These are phyloP conservation scores for Myxocyprinus asiaticus DNA, from an alignment of 2,113 vertebrate genomes.

Conservation along the genomic window DNA sequence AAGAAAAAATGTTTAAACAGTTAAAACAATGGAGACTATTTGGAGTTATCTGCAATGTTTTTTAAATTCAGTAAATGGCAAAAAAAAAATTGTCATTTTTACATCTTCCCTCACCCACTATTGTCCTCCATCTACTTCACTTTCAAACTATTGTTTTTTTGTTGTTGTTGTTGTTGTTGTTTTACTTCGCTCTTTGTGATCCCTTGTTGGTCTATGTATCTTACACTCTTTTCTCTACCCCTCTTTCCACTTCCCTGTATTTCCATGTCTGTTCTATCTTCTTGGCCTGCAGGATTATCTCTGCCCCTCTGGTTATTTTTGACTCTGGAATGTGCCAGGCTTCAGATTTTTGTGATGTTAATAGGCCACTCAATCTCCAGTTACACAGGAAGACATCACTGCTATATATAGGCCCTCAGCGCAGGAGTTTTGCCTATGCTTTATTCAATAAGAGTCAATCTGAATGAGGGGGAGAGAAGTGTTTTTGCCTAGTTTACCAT, in stretches of 20 bases:
- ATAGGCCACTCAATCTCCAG: slow-evolving; percentile 72
- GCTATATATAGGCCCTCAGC: slow-evolving; percentile 69
- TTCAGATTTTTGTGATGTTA: slow-evolving; percentile 78
- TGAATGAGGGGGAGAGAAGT: slow-evolving; percentile 34
- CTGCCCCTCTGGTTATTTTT: slow-evolving; percentile 74
- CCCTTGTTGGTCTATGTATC: background rate
- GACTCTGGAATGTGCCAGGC: slow-evolving; percentile 78
- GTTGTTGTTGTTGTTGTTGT: no score
- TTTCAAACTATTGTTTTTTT: background rate
- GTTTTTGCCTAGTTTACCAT: slow-evolving; percentile 31
- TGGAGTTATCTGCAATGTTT: no score
- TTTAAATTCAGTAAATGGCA: no score
- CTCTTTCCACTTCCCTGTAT: slow-evolving; percentile 29
- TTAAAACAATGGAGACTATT: no score
- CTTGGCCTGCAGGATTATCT: slow-evolving; percentile 50
- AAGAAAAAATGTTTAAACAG: no score
- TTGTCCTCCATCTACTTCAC: no score
- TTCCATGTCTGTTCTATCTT: slow-evolving; percentile 55
- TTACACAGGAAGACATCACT: slow-evolving; percentile 80
- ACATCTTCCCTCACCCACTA: no score
- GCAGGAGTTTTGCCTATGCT: slow-evolving; percentile 37
- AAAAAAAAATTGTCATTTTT: no score
- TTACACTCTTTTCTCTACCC: background rate
- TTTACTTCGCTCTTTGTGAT: no score
- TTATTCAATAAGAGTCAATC: slow-evolving; percentile 44